phyloP scores from a whole-genome alignment of 2,888 invertebrate species.

The Diarsia dahlii region DNA sequence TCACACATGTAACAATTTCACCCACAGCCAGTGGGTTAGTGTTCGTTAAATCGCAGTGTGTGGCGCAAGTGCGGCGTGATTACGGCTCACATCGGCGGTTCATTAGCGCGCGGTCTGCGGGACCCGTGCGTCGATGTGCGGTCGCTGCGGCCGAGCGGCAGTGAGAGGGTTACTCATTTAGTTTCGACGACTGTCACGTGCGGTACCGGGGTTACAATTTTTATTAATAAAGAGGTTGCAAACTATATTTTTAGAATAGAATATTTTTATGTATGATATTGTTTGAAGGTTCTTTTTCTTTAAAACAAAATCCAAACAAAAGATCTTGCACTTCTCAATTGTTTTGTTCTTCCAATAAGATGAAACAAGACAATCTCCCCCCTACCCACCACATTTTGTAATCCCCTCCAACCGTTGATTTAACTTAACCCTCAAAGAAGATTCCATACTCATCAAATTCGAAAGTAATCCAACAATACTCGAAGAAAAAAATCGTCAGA shows the following conservation, averaged over 20 bases:
- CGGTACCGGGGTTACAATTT: background rate
- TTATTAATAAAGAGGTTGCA: background rate
- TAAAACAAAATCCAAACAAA: background rate
- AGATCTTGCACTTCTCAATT: background rate
- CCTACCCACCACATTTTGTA: constrained; percentile 11
- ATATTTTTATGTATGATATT: background rate
- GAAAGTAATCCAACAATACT: constrained; percentile 54
- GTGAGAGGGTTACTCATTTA: constrained; percentile 53
- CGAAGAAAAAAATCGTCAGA: constrained; percentile 49
- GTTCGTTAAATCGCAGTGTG: constrained; percentile 53
- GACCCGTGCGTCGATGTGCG: constrained; percentile 60
- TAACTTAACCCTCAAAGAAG: constrained; percentile 51
- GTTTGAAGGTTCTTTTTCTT: background rate
- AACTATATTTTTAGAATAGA: too few relatives aligned
- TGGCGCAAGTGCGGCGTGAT: constrained; percentile 60
- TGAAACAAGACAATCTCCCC: constrained; percentile 1
- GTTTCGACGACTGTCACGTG: constrained; percentile 28
- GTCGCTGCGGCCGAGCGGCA: constrained; percentile 47
- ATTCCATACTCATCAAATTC: constrained; percentile 53
- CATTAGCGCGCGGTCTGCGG: constrained; percentile 64
- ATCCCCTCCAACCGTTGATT: constrained; percentile 45
- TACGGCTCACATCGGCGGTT: constrained; percentile 59
- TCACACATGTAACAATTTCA: constrained; percentile 17
- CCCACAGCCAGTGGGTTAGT: constrained; percentile 36
- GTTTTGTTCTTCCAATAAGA: background rate